Evolutionary conservation across 2,888 invertebrate species (phyloP), one percentile per base, ranked within the genome.

Genomic region (Tromatobia lineatoria): DNA sequence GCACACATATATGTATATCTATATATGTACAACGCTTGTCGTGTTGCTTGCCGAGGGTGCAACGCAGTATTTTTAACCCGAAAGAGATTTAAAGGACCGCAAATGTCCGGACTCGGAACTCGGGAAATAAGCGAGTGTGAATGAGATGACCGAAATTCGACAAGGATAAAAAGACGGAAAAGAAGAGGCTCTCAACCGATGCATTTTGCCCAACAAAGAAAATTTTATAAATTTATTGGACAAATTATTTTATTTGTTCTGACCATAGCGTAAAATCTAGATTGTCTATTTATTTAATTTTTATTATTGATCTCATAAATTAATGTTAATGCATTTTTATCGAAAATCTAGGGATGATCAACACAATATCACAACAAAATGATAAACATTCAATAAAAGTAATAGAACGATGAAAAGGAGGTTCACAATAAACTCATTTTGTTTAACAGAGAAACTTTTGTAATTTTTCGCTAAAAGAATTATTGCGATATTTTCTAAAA

Each of bases 11-110:
- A 59, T 20, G 23, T 23, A 50, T 13, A 45, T 67, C 25, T 20
- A 50, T 34, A 34, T 57, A 38, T 38, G 29, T 45, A 18, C 38
- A 20, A 20, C 34, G 50, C 54, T 42, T 47, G 66, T 59, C 42
- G 54, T 57, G 78, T 25, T 74, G 42, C 67, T 38, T 11, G 64
- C 80, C 54, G 80, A 84, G 84, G 76, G 82, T 73, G 77, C 78
- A 81, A 85, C 84, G 87, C 85, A 85, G 87, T 91, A 91, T 90
- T 91, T 91, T 91, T 91, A 91, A 91, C 90, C 85, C 85, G 80
- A 59, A 74, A 83, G 80, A 87, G 80, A 86, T 86, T 85, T 83
- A 86, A 87, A 87, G 86, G 83, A 80, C 85, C 83, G 70, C 74
- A 83, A 75, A 79, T 77, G 75, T 75, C 66, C 70, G 70, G 79